Evolutionary conservation across 2,113 vertebrate species (phyloP).

Genomic region (Melanerpes aurifrons): DNA sequence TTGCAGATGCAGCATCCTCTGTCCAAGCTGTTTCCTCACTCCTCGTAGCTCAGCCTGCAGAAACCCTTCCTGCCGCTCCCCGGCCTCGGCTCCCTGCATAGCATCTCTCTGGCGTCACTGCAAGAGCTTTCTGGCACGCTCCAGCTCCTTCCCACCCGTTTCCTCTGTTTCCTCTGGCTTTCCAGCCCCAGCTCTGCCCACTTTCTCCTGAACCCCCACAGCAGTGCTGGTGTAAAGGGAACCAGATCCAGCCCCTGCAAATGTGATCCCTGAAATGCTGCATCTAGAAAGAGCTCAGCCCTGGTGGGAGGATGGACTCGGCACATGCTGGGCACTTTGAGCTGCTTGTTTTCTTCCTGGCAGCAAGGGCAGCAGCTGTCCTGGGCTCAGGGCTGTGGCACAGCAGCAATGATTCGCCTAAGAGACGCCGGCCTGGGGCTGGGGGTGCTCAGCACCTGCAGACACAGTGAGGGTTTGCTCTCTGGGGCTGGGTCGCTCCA

Average conservation of each 20-base stretch:
- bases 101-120: slow-evolving; percentile 4
- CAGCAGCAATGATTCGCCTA: slow-evolving; percentile 70
- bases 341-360: slow-evolving; percentile 52
- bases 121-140: not conserved
- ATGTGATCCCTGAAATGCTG: not conserved
- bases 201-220: not conserved
- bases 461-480: fast-evolving
- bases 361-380: slow-evolving; percentile 51
- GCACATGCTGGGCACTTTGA: slow-evolving; percentile 8
- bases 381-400: slow-evolving; percentile 18
- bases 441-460: not conserved
- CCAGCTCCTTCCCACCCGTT: slow-evolving; percentile 21
- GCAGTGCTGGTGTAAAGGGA: fast-evolving
- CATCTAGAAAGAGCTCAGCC: not conserved
- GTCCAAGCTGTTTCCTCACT: slow-evolving; percentile 32
- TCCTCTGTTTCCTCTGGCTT: not conserved
- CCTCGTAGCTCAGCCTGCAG: not conserved
- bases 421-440: not conserved
- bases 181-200: not conserved
- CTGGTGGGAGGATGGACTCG: not conserved
- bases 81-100: not conserved
- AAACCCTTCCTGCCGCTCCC: not conserved
- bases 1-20: slow-evolving; percentile 54
- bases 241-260: not conserved
- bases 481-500: not conserved